Percentiles rank a stretch among this genome's conserved stretches.
Evolutionary conservation across 2,888 invertebrate species (phyloP).

Genomic region (Aspidiotus rigidus): DNA sequence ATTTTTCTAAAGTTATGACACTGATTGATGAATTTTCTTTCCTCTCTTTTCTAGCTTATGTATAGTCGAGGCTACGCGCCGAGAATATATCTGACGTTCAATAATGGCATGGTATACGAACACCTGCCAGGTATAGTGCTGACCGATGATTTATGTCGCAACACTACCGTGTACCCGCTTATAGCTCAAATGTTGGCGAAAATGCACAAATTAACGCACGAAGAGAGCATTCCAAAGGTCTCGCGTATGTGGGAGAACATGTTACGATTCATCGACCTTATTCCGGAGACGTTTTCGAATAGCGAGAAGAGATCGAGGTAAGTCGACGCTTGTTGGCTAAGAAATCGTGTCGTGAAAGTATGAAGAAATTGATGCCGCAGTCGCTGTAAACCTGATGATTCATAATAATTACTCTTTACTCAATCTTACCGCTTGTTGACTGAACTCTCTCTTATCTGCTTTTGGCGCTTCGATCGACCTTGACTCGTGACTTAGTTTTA

Average conservation of each 20-base stretch:
- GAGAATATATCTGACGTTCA: constrained; percentile 77
- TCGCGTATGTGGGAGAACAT: constrained; percentile 70
- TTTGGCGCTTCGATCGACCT: too few species aligned
- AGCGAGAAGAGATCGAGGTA: constrained; percentile 61
- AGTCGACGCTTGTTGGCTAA: background rate
- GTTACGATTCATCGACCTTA: constrained; percentile 60
- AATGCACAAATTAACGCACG: constrained; percentile 58
- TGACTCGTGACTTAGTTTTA: too few species aligned
- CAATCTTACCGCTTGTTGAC: too few species aligned
- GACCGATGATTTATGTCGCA: constrained; percentile 53
- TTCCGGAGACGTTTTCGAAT: constrained; percentile 62
- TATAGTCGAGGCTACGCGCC: constrained; percentile 70
- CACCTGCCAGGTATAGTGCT: constrained; percentile 74
- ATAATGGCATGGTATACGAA: constrained; percentile 88
- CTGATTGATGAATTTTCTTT: background rate
- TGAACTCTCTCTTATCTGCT: too few species aligned
- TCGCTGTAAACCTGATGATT: too few species aligned
- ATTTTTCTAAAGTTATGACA: background rate
- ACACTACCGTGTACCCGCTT: constrained; percentile 58
- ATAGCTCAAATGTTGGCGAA: constrained; percentile 75
- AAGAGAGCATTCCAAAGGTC: constrained; percentile 41
- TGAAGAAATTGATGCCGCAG: too few species aligned
- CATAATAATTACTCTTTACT: too few species aligned
- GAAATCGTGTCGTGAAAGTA: too few species aligned
- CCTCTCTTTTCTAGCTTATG: background rate